phyloP scores from a whole-genome alignment of 2,797 vertebrate genomes.

The Margarornis squamiger region DNA sequence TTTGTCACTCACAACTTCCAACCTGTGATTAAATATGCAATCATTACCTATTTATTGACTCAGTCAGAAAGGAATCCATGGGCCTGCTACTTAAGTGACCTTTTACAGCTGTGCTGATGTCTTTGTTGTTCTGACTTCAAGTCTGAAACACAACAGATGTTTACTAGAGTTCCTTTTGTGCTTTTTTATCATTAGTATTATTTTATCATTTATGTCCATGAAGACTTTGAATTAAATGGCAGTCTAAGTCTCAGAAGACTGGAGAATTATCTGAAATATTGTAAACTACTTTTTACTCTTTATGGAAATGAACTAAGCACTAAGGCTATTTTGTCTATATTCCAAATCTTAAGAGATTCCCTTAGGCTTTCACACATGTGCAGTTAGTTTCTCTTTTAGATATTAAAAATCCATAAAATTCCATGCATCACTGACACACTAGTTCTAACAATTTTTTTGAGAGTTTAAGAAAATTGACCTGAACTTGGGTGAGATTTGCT shows the following conservation, averaged over 20 bases:
- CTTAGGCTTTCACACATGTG: not conserved
- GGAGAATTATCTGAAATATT: not conserved
- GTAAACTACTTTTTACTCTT: not conserved
- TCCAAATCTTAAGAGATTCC: not conserved
- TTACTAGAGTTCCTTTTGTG: not conserved
- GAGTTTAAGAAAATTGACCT: not conserved
- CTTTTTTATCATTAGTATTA: not conserved
- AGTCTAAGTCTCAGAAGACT: not conserved
- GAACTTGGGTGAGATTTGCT: not conserved
- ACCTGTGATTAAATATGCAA: constrained; percentile 22
- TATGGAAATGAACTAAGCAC: not conserved
- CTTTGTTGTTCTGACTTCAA: not conserved
- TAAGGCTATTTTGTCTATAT: not conserved
- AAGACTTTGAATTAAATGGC: not conserved
- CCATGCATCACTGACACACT: not conserved
- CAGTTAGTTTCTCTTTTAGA: not conserved
- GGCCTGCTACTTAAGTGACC: not conserved
- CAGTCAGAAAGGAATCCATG: constrained; percentile 40
- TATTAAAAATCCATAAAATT: not conserved
- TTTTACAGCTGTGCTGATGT: constrained; percentile 51
- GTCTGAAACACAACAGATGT: constrained; percentile 36
- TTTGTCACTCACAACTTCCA: constrained; percentile 22
- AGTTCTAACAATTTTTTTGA: not conserved
- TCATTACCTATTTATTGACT: constrained; percentile 58
- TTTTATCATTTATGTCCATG: not conserved